Conservation (phyloP, 2,113 vertebrate species). For the Sprattus sprattus region DNA sequence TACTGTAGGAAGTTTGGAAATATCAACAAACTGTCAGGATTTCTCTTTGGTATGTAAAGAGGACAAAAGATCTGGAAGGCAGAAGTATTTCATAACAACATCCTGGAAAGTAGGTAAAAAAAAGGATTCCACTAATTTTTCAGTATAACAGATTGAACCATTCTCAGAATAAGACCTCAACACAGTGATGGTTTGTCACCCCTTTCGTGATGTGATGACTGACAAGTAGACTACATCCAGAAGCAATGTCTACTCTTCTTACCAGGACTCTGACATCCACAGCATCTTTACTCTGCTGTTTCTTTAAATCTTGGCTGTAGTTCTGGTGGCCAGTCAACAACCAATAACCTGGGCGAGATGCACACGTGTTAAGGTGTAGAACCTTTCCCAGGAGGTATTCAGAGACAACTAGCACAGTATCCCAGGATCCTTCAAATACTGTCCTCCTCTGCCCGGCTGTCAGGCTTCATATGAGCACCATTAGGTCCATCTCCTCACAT, state of each 20-base stretch:
- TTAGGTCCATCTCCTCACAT: slow-evolving; percentile 70
- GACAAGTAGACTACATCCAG: not conserved
- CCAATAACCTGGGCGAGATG: slow-evolving; percentile 55
- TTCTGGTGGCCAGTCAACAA: not conserved
- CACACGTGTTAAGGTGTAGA: slow-evolving; percentile 59
- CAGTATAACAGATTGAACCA: not conserved
- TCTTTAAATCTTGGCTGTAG: not conserved
- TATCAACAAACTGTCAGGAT: slow-evolving; percentile 27
- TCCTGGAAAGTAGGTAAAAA: not conserved
- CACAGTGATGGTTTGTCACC: slow-evolving; percentile 11
- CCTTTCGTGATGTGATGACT: not conserved
- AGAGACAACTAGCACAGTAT: not conserved
- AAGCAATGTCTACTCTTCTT: not conserved
- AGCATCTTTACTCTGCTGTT: not conserved
- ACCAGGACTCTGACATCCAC: not conserved
- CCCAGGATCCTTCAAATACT: not conserved
- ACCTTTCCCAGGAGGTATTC: slow-evolving; percentile 37
- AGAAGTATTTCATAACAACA: not conserved
- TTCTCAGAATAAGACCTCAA: not conserved
- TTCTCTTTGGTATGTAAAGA: slow-evolving; percentile 58
- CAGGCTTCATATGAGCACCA: not conserved
- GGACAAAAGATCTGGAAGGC: slow-evolving; percentile 16
- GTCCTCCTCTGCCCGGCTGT: not conserved
- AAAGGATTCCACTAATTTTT: not conserved
- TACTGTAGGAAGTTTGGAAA: slow-evolving; percentile 32